Base-by-base conservation (phyloP, 2,113 vertebrate genomes). In the Dissostichus mawsoni region DNA sequence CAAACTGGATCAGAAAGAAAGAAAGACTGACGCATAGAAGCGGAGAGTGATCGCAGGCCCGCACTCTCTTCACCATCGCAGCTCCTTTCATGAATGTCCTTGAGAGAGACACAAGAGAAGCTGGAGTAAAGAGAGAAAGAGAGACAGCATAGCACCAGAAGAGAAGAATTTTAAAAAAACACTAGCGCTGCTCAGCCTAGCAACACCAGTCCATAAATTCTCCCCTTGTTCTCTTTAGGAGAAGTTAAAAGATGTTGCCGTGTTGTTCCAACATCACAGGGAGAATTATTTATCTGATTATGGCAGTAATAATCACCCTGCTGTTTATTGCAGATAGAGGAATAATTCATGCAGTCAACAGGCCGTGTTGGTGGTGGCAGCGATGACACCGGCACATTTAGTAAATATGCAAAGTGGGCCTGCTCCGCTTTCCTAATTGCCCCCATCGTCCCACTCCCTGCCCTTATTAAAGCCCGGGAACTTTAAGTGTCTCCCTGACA, bases 261-360 rank as follows among this genome's bases (percentile, higher is more conserved):
- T 94, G 96, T 96, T 23, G 62, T 65, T 68, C 59, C 95, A 96
- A 95, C 96, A 96, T 96, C 97, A 97, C 95, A 96, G 95, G 94
- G 93, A 96, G 95, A 96, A 97, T 97, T 97, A 97, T 98, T 97
- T 98, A 98, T 98, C 97, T 98, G 97, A 98, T 97, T 97, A 98
- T 97, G 96, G 96, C 94, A 92, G 96, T 97, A 98, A 98, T 98
- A 97, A 98, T 98, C 97, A 98, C 96, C 96, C 97, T 96, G 97
- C 97, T 98, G 97, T 98, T 98, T 98, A 97, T 94, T 96, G 96
- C 96, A 98, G 96, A 97, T 98, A 98, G 96, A 98, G 96, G 96
- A 98, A 98, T 98, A 98, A 98, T 97, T 98, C 97, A 99, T 96
- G 96, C 95, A 97, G 97, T 97, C 97, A 98, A 98, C 96, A 97